A percentile compares a stretch with the other conserved stretches of the same genome.
phyloP scores from a whole-genome alignment of 2,113 vertebrate species.

The Elephantulus edwardii region DNA sequence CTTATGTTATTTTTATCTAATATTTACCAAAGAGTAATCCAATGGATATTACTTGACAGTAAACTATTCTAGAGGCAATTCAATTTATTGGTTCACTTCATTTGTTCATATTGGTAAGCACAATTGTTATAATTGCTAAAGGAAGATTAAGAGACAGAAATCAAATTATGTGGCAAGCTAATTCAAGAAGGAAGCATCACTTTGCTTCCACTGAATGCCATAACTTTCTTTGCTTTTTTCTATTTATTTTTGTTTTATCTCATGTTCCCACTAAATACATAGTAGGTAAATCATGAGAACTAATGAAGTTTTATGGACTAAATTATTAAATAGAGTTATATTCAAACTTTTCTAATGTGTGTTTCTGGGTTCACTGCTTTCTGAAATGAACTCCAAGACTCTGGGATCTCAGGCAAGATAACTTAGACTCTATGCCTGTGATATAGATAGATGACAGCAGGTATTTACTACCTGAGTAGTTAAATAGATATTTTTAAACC shows the following conservation, averaged over 20 bases:
- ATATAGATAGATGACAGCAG: slow-evolving; percentile 28
- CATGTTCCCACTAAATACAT: not conserved
- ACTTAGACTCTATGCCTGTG: not conserved
- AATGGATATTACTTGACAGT: slow-evolving; percentile 47
- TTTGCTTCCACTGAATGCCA: not conserved
- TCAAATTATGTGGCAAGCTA: slow-evolving; percentile 24
- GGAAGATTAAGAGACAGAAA: slow-evolving; percentile 60
- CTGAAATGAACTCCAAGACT: slow-evolving; percentile 47
- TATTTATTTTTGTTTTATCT: not conserved
- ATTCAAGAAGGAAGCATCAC: not conserved
- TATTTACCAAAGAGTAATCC: slow-evolving; percentile 22
- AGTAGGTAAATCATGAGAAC: not conserved
- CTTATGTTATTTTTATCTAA: slow-evolving; percentile 52
- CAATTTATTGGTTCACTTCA: slow-evolving; percentile 75
- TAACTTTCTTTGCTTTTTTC: not conserved
- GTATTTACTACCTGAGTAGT: slow-evolving; percentile 47
- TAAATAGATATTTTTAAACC: slow-evolving; percentile 50
- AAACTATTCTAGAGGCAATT: slow-evolving; percentile 55
- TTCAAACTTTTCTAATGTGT: not conserved
- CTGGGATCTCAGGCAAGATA: slow-evolving; percentile 29
- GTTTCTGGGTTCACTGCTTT: slow-evolving; percentile 45
- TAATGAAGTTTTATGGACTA: not conserved
- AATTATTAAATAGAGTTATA: not conserved
- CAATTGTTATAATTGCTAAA: slow-evolving; percentile 45
- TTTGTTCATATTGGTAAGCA: slow-evolving; percentile 44